phyloP scores from a whole-genome alignment of 2,797 vertebrate genomes.

The Sciurus carolinensis region DNA sequence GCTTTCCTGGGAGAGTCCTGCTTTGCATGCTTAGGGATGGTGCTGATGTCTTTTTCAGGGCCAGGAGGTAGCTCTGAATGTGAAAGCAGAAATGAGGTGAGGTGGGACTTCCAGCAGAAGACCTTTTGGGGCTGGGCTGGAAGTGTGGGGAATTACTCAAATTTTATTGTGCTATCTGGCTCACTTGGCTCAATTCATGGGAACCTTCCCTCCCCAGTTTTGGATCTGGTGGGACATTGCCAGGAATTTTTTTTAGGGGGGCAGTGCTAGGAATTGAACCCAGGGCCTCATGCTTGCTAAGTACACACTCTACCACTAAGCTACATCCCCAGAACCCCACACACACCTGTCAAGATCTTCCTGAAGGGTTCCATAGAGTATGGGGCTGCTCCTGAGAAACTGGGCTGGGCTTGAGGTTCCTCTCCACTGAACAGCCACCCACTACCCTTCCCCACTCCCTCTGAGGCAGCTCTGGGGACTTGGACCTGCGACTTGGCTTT shows the following conservation, averaged over 20 bases:
- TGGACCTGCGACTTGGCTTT: conserved; percentile 92
- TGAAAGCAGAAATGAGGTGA: conserved; percentile 91
- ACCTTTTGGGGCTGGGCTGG: background rate
- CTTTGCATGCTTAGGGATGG: background rate
- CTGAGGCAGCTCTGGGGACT: conserved; percentile 86
- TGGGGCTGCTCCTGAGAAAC: background rate
- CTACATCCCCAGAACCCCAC: too few relatives aligned
- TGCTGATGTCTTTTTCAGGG: conserved; percentile 87
- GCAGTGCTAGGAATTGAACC: background rate
- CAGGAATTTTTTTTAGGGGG: background rate
- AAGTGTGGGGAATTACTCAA: background rate
- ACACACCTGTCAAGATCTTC: background rate
- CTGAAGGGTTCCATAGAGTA: background rate
- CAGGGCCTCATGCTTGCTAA: background rate
- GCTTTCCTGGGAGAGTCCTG: background rate
- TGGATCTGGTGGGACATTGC: background rate
- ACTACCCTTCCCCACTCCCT: fast-evolving
- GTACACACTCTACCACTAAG: background rate
- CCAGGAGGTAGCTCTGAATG: conserved; percentile 87
- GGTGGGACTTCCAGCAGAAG: conserved; percentile 31
- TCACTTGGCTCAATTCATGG: background rate
- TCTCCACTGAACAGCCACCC: background rate
- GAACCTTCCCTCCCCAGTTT: background rate
- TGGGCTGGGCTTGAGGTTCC: background rate
- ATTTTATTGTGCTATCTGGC: background rate